A percentile compares a stretch with the other conserved stretches of the same genome.
Evolutionary conservation across 2,113 vertebrate genomes (phyloP).

Genomic region (Callorhinus ursinus): DNA sequence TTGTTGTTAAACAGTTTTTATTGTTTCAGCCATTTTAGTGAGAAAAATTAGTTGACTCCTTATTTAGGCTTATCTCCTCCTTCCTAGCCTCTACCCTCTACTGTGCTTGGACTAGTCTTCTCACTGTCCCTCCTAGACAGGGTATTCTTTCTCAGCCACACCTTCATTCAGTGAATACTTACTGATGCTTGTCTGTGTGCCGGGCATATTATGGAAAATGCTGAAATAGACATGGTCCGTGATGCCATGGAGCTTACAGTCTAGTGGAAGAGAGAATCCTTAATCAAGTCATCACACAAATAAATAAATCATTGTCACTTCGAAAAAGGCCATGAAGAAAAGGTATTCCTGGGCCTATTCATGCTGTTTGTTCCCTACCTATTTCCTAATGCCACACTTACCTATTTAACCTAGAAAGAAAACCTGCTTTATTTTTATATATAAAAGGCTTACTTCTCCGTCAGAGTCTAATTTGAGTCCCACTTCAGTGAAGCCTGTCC

Average conservation of each 20-base stretch:
- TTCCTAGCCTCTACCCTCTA: not conserved
- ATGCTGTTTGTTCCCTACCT: not conserved
- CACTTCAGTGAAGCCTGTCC: not conserved
- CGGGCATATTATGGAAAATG: not conserved
- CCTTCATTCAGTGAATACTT: not conserved
- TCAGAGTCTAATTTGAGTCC: constrained; percentile 14
- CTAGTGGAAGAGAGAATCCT: constrained; percentile 25
- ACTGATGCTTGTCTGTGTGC: not conserved
- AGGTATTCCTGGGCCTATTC: not conserved
- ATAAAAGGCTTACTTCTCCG: constrained; percentile 16
- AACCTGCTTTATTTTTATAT: constrained; percentile 31
- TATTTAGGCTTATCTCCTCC: not conserved
- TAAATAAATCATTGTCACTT: constrained; percentile 38
- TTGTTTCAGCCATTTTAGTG: not conserved
- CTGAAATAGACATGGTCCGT: not conserved
- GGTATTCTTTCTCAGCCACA: not conserved
- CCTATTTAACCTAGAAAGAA: constrained; percentile 23
- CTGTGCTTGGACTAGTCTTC: not conserved
- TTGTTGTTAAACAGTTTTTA: constrained; percentile 2
- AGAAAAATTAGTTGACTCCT: constrained; percentile 4
- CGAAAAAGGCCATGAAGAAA: not conserved
- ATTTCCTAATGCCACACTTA: not conserved
- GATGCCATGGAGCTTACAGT: not conserved
- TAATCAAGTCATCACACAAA: not conserved
- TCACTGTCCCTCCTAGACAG: not conserved